Evolutionary conservation across 2,797 vertebrate genomes (phyloP).

Genomic region (Coilia nasus): DNA sequence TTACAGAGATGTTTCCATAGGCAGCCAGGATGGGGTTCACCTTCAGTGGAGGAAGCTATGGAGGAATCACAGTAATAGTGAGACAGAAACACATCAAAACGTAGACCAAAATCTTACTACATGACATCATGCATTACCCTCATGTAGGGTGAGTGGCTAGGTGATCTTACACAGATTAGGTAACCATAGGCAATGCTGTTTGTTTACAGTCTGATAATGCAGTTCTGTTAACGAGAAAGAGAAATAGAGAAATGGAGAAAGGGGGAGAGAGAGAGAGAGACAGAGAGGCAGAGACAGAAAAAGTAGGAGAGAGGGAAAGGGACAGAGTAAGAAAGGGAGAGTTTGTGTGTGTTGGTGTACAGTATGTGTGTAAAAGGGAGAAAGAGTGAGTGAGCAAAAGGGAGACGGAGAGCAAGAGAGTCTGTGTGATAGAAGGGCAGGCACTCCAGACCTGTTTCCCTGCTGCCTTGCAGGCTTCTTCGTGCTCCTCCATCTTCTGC

Average conservation of each 20-base stretch:
- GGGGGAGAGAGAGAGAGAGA: too few species aligned
- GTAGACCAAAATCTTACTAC: neutral
- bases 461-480: constrained; percentile 80
- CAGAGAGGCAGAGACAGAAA: too few species aligned
- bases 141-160: too few species aligned
- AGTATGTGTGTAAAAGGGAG: neutral
- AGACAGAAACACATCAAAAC: neutral
- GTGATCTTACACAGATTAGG: too few species aligned
- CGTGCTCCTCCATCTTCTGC: constrained; percentile 84
- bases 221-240: too few species aligned
- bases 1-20: constrained; percentile 88
- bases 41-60: constrained; percentile 82
- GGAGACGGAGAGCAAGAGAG: neutral
- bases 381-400: neutral
- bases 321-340: too few species aligned
- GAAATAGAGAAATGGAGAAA: too few species aligned
- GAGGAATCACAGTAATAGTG: constrained; percentile 33
- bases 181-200: too few species aligned
- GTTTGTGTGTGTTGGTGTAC: neutral
- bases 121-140: too few species aligned
- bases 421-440: neutral
- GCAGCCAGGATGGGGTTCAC: constrained; percentile 87
- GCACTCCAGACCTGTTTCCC: constrained; percentile 82
- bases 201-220: too few species aligned
- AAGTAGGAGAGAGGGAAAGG: too few species aligned